Evolutionary conservation across 2,888 invertebrate species (phyloP), one percentile per base, ranked within the genome.

Genomic region (Entomobrya multifasciata): DNA sequence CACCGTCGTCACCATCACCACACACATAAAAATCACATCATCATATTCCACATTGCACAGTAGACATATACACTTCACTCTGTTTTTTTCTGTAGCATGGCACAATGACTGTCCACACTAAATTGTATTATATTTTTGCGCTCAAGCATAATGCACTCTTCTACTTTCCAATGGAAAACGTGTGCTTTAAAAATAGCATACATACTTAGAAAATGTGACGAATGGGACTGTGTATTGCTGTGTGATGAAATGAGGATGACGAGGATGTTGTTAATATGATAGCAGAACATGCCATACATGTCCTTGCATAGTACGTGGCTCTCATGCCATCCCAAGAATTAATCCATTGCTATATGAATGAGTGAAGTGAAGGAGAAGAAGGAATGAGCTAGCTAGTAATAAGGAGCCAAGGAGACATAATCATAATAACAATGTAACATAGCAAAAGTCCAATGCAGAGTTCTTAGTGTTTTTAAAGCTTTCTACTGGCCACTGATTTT

Each of bases 121-220:
- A 52, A 65, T 17, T 74, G 44, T 49, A 74, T 82, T 82, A 74
- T 82, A 22, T 74, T 82, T 74, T 30, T 60, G 20, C 74, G 20
- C 82, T 62, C 82, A 82, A 82, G 57, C 60, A 77, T 57, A 44
- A 36, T 36, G 36, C 65, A 15, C 22, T 6, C 13, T 13, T 10
- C 8, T 36, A 8, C n/a, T 15, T 49, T 57, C 10, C n/a, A 6
- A 57, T 22, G 49, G 30, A 52, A 65, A 79, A 27, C 55, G n/a
- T 5, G 8, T 74, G 74, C 27, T 15, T n/a, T 27, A 2, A 27
- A 67, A 36, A 36, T 36, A 36, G 36, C 5, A 36, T 36, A 8
- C 55, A 25, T 25, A 25, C 62, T 22, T 22, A 67, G 15, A 30
- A 36, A 17, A 15, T 36, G 15, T 67, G 22, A 27, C 67, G 30